Conservation (phyloP, 1,140 invertebrate species). For the Philotrypesis tridentata region DNA sequence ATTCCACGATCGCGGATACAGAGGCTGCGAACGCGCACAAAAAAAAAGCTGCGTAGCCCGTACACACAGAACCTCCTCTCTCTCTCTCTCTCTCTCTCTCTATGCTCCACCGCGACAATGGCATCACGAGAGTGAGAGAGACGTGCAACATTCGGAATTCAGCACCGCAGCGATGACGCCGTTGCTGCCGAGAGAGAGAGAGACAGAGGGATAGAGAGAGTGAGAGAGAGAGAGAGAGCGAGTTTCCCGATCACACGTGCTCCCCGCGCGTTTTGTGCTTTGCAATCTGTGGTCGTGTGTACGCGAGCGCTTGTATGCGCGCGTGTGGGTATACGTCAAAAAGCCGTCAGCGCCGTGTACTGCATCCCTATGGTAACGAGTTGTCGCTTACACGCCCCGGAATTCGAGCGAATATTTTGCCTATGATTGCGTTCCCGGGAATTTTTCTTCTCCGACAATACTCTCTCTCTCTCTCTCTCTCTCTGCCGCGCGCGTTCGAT, state of each 20-base stretch:
- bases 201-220: too few species aligned
- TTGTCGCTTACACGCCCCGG: conserved; percentile 6
- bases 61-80: too few species aligned
- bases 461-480: background rate
- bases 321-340: conserved; percentile 2
- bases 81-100: too few species aligned
- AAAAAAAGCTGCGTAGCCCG: background rate
- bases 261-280: background rate
- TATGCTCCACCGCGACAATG: too few species aligned
- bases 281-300: background rate
- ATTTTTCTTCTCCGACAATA: conserved; percentile 15
- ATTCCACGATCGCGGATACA: conserved; percentile 17
- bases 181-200: background rate
- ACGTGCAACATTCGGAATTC: background rate
- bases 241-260: conserved; percentile 29
- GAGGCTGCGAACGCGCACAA: background rate
- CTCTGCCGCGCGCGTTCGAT: too few species aligned
- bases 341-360: background rate
- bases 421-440: conserved; percentile 11
- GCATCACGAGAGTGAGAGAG: background rate
- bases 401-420: conserved; percentile 14
- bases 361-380: conserved; percentile 38
- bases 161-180: conserved; percentile 16
- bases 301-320: background rate
- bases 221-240: background rate